Percentiles rank a stretch among this genome's conserved stretches.
phyloP scores from a whole-genome alignment of 1,140 invertebrate species.

The Ganaspis sp. region DNA sequence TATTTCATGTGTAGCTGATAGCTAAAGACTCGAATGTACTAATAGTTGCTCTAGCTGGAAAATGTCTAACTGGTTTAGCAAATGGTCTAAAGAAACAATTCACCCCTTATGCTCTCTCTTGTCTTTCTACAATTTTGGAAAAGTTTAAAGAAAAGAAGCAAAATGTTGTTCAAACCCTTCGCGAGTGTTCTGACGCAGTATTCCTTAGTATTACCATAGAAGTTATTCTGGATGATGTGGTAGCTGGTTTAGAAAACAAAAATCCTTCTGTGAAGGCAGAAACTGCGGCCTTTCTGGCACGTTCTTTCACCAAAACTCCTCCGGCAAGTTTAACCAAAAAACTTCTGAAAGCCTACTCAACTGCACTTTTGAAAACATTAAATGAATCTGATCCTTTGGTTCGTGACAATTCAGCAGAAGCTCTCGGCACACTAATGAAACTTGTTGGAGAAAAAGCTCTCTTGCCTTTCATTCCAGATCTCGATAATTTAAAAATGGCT shows the following conservation, averaged over 20 bases:
- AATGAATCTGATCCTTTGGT: slow-evolving; percentile 93
- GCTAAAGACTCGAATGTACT: slow-evolving; percentile 97
- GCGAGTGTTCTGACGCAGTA: slow-evolving; percentile 95
- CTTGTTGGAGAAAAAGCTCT: slow-evolving; percentile 95
- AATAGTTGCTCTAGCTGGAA: slow-evolving; percentile 90
- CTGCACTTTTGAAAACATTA: slow-evolving; percentile 89
- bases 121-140: slow-evolving; percentile 89
- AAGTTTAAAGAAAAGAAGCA: slow-evolving; percentile 99
- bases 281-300: slow-evolving; percentile 90
- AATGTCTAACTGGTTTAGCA: slow-evolving; percentile 90
- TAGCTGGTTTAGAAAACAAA: slow-evolving; percentile 93
- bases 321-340: slow-evolving; percentile 93
- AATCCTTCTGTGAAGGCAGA: slow-evolving; percentile 97
- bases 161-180: slow-evolving; percentile 89
- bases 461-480: slow-evolving; percentile 88
- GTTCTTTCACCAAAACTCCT: slow-evolving; percentile 88
- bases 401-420: slow-evolving; percentile 90
- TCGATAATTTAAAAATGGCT: slow-evolving; percentile 93
- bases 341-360: slow-evolving; percentile 89
- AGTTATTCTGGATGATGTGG: slow-evolving; percentile 89
- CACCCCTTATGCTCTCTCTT: slow-evolving; percentile 87
- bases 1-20: slow-evolving; percentile 80
- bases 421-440: slow-evolving; percentile 95
- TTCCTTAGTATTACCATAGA: slow-evolving; percentile 92
- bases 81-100: slow-evolving; percentile 93